These are phyloP conservation scores for Epinotia demarniana DNA, from an alignment of 2,888 invertebrate species.

Conservation along the genomic window DNA sequence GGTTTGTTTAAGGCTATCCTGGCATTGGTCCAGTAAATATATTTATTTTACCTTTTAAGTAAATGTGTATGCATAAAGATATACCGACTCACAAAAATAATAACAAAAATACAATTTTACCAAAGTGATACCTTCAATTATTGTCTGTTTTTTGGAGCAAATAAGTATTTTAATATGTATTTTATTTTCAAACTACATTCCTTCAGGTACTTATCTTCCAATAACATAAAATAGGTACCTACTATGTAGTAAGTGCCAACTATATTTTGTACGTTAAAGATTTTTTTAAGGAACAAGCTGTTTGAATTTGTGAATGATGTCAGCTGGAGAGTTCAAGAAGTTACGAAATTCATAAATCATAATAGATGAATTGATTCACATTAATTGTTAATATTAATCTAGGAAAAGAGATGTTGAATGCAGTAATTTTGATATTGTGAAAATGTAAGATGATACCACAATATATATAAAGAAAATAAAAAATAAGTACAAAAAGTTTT, in stretches of 20 bases:
- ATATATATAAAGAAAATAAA: conserved; percentile 22
- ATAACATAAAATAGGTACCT: background rate
- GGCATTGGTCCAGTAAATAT: too few species aligned
- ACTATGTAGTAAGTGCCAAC: background rate
- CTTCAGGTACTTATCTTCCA: background rate
- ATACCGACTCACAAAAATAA: background rate
- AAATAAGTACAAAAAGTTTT: background rate
- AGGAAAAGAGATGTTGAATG: conserved; percentile 1
- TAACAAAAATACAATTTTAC: background rate
- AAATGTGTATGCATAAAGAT: too few species aligned
- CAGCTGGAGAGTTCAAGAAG: background rate
- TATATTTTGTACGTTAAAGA: background rate
- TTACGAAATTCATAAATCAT: background rate
- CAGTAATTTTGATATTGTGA: conserved; percentile 1
- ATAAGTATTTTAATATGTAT: background rate
- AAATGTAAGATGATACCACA: conserved; percentile 10
- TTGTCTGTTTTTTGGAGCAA: background rate
- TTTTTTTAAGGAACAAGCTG: background rate
- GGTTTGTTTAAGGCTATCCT: too few species aligned
- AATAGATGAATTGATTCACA: background rate
- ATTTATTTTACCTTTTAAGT: too few species aligned
- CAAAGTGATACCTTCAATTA: background rate
- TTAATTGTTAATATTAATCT: background rate
- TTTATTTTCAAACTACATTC: background rate
- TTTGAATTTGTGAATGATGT: background rate